A percentile compares a stretch with the other conserved stretches of the same genome.
Evolutionary conservation across 2,113 vertebrate genomes (phyloP).

Genomic region (Gymnogyps californianus): DNA sequence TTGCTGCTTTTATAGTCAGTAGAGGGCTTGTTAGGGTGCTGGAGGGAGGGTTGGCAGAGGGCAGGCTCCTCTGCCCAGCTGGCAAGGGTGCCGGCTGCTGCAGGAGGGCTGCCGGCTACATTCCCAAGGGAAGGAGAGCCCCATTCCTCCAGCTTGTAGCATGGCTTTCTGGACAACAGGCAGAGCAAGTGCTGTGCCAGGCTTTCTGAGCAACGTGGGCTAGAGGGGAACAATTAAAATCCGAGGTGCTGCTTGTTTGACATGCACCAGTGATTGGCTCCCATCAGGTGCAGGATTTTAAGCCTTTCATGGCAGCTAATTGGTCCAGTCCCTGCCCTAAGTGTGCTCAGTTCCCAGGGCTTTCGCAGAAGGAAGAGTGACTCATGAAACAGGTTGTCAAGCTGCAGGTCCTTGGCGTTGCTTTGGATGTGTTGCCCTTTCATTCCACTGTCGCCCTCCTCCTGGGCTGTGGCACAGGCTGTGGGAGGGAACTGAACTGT

Average conservation of each 20-base stretch:
- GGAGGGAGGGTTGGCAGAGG: not conserved
- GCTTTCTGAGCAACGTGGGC: not conserved
- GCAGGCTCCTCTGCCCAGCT: not conserved
- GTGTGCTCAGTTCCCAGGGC: not conserved
- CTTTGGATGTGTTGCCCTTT: not conserved
- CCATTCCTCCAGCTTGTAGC: not conserved
- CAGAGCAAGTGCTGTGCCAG: not conserved
- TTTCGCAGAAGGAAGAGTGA: not conserved
- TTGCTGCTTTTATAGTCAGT: not conserved
- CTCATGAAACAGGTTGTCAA: not conserved
- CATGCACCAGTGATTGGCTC: not conserved
- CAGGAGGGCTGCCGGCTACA: not conserved
- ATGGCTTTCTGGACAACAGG: not conserved
- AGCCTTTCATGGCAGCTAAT: not conserved
- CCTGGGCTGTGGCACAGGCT: not conserved
- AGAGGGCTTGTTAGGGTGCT: not conserved
- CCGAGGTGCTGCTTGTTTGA: not conserved
- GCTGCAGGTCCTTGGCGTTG: not conserved
- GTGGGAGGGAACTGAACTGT: not conserved
- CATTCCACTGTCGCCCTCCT: not conserved
- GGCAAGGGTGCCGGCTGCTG: not conserved
- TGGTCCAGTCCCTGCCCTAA: not conserved
- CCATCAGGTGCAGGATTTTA: constrained; percentile 9
- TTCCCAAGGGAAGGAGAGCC: not conserved
- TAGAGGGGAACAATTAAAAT: not conserved